Base-by-base conservation (phyloP, 2,888 invertebrate species). In the Pammene fasciana region DNA sequence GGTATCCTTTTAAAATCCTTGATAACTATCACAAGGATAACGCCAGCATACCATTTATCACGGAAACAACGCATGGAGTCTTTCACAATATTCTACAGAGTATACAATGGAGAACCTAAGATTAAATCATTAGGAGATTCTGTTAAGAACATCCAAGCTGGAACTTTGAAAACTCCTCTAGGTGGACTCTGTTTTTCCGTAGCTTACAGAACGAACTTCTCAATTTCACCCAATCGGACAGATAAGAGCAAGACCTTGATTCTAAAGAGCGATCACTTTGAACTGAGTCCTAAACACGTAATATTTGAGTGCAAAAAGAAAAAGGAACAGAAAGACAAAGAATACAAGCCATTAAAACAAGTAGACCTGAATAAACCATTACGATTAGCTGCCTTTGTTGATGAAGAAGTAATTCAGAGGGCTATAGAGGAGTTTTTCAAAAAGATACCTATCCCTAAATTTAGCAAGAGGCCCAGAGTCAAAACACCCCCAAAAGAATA, bases 211-310 rank as follows among this genome's bases (percentile, higher is more conserved):
- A 98, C 98, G 1, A 97, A 98, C 89, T 96, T 99, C 94, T 96
- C 98, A 2, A 97, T 98, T 80, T 96, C 98, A 3, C 98, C 98
- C 4, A 96, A 97, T 70, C 95, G 95, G 72, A 94, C 94, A 2
- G 95, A 94, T 54, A 95, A 94, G 70, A 96, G 96, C 75, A 86
- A 88, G 73, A 93, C 95, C 0, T 94, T 97, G 46, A 94, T 98
- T 93, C 90, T 98, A n/a, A 98, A 98, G 84, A 98, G 97, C 81
- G 97, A 98, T 86, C 98, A 98, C 87, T 98, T 98, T 85, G 96
- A 97, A 84, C 85, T 95, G 74, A 95, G 96, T 82, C 95, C 96
- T 0, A 94, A 95, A 78, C 94, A 95, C 77, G 87, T 93, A 18
- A 94, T 95, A 72, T 95, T 89, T 57, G 89, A 91, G 72, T 87